Evolutionary conservation across 2,113 vertebrate genomes (phyloP).

Genomic region (Columbina picui): DNA sequence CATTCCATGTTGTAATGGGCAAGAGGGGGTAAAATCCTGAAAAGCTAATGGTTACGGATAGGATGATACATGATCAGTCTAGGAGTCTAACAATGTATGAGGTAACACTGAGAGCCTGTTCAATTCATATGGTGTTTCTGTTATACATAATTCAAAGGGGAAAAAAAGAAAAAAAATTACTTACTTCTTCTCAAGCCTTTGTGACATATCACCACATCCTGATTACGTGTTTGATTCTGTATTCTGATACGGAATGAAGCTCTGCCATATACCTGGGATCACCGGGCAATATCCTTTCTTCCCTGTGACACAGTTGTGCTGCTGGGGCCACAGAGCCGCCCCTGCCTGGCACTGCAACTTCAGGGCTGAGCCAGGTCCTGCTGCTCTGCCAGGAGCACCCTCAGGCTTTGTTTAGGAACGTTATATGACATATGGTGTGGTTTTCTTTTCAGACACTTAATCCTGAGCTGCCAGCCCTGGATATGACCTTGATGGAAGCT

Average conservation of each 20-base stretch:
- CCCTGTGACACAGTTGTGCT: too few relatives aligned
- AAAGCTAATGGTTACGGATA: neutral
- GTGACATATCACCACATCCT: neutral
- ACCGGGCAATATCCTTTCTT: neutral
- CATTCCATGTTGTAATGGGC: neutral
- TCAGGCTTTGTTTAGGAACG: neutral
- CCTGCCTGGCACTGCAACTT: neutral
- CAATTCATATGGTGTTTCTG: neutral
- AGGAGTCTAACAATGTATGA: neutral
- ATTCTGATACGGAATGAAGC: neutral
- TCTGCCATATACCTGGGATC: neutral
- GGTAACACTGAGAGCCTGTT: neutral
- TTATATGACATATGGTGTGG: neutral
- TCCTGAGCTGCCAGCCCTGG: conserved; percentile 61
- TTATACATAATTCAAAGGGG: fast-evolving
- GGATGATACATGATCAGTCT: neutral
- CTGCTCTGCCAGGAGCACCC: neutral
- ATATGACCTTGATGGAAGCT: conserved; percentile 37
- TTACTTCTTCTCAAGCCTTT: neutral
- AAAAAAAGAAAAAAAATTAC: neutral
- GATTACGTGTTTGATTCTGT: neutral
- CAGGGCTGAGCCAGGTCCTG: neutral
- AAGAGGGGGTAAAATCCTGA: neutral
- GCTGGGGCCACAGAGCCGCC: too few relatives aligned
- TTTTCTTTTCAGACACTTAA: conserved; percentile 55